A percentile compares a stretch with the other conserved stretches of the same genome.
Evolutionary conservation across 2,888 invertebrate species (phyloP).

Genomic region (Pristionchus exspectatus): DNA sequence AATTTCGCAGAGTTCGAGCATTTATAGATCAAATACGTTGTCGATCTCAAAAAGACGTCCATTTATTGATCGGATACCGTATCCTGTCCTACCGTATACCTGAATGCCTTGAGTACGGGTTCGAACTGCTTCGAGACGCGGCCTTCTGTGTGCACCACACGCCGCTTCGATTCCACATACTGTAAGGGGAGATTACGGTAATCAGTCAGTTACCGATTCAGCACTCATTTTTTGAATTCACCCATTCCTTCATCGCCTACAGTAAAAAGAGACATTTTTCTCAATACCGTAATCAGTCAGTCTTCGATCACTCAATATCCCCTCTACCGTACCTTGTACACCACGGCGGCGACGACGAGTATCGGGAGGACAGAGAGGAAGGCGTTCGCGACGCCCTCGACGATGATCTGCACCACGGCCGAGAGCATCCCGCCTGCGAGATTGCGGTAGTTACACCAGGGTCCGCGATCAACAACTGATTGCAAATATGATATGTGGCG

Average conservation of each 20-base stretch:
- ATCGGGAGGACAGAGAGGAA: constrained; percentile 21
- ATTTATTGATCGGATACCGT: background rate
- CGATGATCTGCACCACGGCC: constrained; percentile 49
- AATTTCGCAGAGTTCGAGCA: background rate
- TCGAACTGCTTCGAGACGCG: constrained; percentile 52
- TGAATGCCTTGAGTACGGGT: constrained; percentile 55
- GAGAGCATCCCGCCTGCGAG: constrained; percentile 39
- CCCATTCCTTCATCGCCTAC: background rate
- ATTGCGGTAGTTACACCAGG: background rate
- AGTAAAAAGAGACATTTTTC: background rate
- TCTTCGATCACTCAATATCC: background rate
- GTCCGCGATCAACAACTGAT: background rate
- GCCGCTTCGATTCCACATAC: constrained; percentile 52
- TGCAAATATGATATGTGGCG: background rate
- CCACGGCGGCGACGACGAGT: constrained; percentile 30
- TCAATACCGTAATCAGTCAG: background rate
- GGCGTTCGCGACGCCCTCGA: constrained; percentile 47
- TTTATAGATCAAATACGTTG: too few species aligned
- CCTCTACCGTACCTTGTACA: constrained; percentile 41
- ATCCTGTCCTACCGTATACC: background rate
- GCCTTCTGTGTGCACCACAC: constrained; percentile 48
- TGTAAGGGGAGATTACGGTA: background rate
- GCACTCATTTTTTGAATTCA: background rate
- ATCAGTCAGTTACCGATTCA: constrained; percentile 1
- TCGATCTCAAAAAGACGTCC: background rate